These are phyloP conservation scores for Oscarella lobularis DNA, from an alignment of 37 sponge, comb jelly and placozoan species.

Conservation along the genomic window DNA sequence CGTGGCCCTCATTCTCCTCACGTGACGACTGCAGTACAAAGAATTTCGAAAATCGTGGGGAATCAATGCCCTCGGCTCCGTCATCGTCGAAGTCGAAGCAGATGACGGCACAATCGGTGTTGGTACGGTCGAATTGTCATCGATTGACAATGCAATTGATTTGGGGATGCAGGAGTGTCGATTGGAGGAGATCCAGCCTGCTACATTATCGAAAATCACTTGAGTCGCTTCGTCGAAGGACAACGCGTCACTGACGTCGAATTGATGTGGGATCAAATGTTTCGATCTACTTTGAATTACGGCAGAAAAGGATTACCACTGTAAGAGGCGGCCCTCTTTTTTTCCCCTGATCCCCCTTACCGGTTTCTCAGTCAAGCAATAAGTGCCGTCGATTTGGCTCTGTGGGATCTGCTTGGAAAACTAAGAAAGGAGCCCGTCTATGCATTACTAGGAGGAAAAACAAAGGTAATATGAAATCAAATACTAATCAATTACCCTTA, in stretches of 20 bases:
- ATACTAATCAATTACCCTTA: not conserved
- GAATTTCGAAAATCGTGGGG: constrained; percentile 65
- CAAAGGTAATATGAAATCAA: constrained; percentile 32
- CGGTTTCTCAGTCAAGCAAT: constrained; percentile 53
- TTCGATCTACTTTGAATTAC: constrained; percentile 60
- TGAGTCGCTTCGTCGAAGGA: constrained; percentile 73
- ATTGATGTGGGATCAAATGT: constrained; percentile 89
- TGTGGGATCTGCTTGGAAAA: constrained; percentile 81
- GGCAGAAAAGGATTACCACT: constrained; percentile 70
- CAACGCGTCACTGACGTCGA: constrained; percentile 60
- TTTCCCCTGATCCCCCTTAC: too few species aligned
- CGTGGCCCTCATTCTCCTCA: not conserved
- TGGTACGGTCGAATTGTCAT: constrained; percentile 24
- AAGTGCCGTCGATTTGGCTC: constrained; percentile 83
- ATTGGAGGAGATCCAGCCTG: constrained; percentile 77
- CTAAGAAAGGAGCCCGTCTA: constrained; percentile 63
- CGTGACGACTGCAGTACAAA: constrained; percentile 20
- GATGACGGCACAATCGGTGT: constrained; percentile 68
- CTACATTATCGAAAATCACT: constrained; percentile 68
- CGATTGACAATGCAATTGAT: not conserved
- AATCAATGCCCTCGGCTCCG: constrained; percentile 66
- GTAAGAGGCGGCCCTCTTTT: constrained; percentile 15
- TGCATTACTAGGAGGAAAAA: constrained; percentile 68
- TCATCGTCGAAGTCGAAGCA: constrained; percentile 67
- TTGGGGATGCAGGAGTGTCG: constrained; percentile 41